phyloP scores from a whole-genome alignment of 2,888 invertebrate species.

The Chaetogeoica ovagalla region DNA sequence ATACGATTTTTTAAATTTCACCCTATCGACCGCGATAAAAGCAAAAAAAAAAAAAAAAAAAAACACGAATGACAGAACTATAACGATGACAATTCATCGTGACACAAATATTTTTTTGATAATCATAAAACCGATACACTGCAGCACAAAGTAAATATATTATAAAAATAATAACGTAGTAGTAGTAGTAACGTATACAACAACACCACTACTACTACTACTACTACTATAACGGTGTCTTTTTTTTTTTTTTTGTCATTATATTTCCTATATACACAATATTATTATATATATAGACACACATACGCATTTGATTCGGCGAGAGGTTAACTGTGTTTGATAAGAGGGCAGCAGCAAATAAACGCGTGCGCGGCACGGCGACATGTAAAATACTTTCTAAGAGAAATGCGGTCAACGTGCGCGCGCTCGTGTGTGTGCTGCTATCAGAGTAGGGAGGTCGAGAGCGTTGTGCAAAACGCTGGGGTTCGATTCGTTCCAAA shows the following conservation, averaged over 20 bases:
- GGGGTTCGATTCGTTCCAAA: constrained; percentile 52
- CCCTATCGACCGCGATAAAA: background rate
- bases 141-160: too few species aligned
- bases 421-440: constrained; percentile 11
- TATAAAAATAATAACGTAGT: too few species aligned
- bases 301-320: constrained; percentile 16
- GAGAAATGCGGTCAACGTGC: constrained; percentile 49
- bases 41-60: too few species aligned
- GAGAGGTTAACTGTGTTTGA: constrained; percentile 47
- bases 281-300: background rate
- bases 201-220: too few species aligned
- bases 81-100: too few species aligned
- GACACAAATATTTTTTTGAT: too few species aligned
- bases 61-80: too few species aligned
- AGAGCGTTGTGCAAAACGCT: constrained; percentile 49
- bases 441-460: constrained; percentile 48
- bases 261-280: constrained; percentile 14
- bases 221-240: background rate
- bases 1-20: background rate
- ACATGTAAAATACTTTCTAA: constrained; percentile 53
- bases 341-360: constrained; percentile 49
- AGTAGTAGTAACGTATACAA: too few species aligned
- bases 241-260: background rate
- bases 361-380: constrained; percentile 25
- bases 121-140: too few species aligned